Percentiles rank a stretch among this genome's conserved stretches.
Conservation (phyloP, 2,888 invertebrate species). For the Machimus rusticus region DNA sequence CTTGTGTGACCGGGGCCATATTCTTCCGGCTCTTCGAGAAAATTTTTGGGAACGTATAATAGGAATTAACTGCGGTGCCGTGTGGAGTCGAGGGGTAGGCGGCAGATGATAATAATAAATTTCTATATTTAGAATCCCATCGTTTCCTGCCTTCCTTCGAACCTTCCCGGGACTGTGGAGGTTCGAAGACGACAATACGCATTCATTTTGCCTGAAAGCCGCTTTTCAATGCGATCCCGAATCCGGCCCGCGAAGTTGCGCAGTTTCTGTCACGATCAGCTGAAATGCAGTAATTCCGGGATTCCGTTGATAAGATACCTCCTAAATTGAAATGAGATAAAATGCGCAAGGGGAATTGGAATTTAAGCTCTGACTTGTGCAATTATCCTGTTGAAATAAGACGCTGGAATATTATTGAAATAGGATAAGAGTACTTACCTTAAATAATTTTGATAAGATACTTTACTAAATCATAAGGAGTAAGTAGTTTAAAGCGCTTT, state of each 20-base stretch:
- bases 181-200: not conserved
- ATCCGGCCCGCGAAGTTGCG: not conserved
- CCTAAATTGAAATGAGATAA: not conserved
- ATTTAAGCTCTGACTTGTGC: too few species aligned
- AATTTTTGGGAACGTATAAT: constrained; percentile 5
- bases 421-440: not conserved
- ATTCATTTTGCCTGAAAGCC: not conserved
- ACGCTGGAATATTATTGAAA: not conserved
- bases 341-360: not conserved
- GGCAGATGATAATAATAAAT: constrained; percentile 4
- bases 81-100: not conserved
- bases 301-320: not conserved
- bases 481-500: not conserved
- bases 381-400: not conserved
- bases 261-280: not conserved
- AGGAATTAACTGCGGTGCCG: not conserved
- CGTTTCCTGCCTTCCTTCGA: not conserved
- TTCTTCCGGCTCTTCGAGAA: not conserved
- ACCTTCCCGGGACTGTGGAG: too few species aligned
- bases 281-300: not conserved
- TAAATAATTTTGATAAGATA: not conserved
- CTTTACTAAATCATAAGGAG: not conserved
- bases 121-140: constrained; percentile 6
- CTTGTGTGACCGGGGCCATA: constrained; percentile 4
- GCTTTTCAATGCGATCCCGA: not conserved